Evolutionary conservation across 2,797 vertebrate species (phyloP), one percentile per base, ranked within the genome.

Genomic region (Hyperoplus immaculatus): DNA sequence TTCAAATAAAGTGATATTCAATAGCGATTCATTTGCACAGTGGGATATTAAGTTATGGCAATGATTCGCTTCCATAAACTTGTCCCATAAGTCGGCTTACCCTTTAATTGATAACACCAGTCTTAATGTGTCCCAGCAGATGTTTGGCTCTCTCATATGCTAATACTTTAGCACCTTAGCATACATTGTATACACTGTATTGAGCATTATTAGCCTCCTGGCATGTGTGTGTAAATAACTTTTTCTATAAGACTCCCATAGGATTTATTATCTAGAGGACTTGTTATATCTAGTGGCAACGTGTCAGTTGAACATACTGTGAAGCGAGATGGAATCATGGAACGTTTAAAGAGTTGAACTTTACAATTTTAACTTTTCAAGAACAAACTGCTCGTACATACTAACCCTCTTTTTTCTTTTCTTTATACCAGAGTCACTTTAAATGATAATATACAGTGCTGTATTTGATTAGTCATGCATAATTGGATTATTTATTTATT

Each of bases 1-100:
- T 38, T n/a, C 5, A 47, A 16, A 55, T 41, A 1, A 43, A 21
- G 6, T 62, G 11, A 2, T 63, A 38, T 42, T 57, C 6, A 47
- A 14, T 10, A 43, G 5, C 29, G 47, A 39, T 46, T 55, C 9
- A 0, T 5, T 51, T 41, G 16, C 12, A 51, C 7, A 10, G 14
- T 49, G 15, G 49, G 0, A 4, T 43, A 14, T 53, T 69, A 1
- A 59, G 39, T 47, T 29, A 50, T 64, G 43, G 3, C 7, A 46
- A 36, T 57, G 36, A 69, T 55, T 74, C 46, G 18, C 45, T 43
- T 72, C 49, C 43, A 58, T 56, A 41, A 68, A 71, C 11, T 8
- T 55, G 62, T 72, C 62, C 63, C 21, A 45, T 42, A 38, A 84
- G 66, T 82, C 85, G 62, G 67, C 78, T 65, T 49, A 72, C 75